Evolutionary conservation across 2,113 vertebrate species (phyloP).

Genomic region (Chinchilla lanigera): DNA sequence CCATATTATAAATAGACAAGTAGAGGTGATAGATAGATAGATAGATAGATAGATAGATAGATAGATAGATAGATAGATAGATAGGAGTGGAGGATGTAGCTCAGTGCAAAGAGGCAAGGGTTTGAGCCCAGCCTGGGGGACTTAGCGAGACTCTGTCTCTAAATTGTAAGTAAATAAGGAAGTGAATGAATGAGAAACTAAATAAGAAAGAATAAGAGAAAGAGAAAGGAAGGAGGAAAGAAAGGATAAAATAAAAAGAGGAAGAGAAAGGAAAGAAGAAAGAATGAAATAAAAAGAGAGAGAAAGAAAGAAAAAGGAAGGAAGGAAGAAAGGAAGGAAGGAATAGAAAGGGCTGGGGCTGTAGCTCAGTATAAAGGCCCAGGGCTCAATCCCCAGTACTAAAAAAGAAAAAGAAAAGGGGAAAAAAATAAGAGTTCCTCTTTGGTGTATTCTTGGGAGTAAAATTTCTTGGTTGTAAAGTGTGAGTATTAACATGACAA

Average conservation of each 20-base stretch:
- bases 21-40: not conserved
- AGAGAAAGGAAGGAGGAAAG: not conserved
- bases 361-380: not conserved
- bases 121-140: not conserved
- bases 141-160: not conserved
- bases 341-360: not conserved
- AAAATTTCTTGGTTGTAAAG: not conserved
- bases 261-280: not conserved
- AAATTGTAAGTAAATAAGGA: not conserved
- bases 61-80: not conserved
- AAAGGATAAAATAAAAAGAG: not conserved
- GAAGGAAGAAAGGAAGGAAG: not conserved
- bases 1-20: not conserved
- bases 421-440: not conserved
- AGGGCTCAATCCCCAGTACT: not conserved
- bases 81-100: not conserved
- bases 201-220: rapidly evolving
- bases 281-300: too few relatives aligned
- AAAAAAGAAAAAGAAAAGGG: not conserved
- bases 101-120: not conserved
- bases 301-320: too few relatives aligned
- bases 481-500: not conserved
- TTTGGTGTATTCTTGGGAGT: not conserved
- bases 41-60: not conserved
- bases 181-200: not conserved